Conservation (phyloP, 2,888 invertebrate genomes). For the Masnerella sp. region DNA sequence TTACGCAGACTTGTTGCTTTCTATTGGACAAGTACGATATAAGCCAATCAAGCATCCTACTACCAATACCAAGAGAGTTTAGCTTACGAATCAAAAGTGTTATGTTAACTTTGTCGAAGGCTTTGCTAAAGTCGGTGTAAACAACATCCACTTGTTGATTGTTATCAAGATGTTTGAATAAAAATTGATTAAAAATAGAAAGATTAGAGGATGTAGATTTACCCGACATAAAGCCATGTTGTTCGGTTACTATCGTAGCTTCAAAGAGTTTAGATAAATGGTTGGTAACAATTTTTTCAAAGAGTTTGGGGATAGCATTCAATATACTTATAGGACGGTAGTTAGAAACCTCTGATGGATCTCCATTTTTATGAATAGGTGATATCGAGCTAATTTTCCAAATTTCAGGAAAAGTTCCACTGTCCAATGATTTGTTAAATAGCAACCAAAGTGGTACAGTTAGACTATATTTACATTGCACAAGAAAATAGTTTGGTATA, state of each 20-base stretch:
- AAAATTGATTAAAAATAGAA: not conserved
- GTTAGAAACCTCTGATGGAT: not conserved
- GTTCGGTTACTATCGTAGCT: not conserved
- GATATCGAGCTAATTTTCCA: not conserved
- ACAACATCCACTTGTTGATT: not conserved
- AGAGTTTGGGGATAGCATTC: conserved; percentile 1
- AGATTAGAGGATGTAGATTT: conserved; percentile 12
- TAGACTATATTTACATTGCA: not conserved
- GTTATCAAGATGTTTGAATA: not conserved
- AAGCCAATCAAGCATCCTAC: not conserved
- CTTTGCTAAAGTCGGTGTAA: conserved; percentile 3
- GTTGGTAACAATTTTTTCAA: not conserved
- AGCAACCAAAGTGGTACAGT: not conserved
- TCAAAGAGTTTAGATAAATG: not conserved
- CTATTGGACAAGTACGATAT: not conserved
- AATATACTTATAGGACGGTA: not conserved
- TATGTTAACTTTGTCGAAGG: not conserved
- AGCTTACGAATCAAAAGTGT: not conserved
- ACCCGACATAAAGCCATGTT: conserved; percentile 17
- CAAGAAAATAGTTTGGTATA: not conserved
- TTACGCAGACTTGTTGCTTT: not conserved
- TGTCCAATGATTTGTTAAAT: not conserved
- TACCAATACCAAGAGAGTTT: not conserved
- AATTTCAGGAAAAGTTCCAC: not conserved
- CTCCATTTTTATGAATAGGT: not conserved